Conservation (phyloP, 2,797 vertebrate genomes). For the Coccyzus lansbergi region DNA sequence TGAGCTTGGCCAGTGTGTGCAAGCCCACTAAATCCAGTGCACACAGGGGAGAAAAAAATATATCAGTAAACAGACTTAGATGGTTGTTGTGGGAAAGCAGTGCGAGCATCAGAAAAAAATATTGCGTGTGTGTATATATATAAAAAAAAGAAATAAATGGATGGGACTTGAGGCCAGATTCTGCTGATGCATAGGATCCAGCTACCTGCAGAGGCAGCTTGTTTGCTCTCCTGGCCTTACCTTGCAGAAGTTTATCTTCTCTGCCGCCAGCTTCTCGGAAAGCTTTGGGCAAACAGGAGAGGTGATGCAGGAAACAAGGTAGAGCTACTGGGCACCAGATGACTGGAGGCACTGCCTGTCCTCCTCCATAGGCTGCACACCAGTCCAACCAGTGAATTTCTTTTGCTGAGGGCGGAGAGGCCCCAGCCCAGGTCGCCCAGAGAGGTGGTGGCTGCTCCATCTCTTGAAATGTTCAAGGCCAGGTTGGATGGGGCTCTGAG, state of each 20-base stretch:
- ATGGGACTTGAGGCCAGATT: not conserved
- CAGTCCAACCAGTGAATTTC: not conserved
- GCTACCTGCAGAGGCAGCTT: rapidly evolving
- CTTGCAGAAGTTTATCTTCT: not conserved
- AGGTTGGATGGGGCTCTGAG: no score
- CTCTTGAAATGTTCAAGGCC: no score
- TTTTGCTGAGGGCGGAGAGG: no score
- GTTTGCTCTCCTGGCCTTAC: not conserved
- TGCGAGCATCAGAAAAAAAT: not conserved
- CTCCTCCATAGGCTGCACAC: rapidly evolving
- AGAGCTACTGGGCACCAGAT: rapidly evolving
- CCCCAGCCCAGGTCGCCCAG: no score
- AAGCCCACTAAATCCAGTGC: not conserved
- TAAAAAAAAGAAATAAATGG: no score
- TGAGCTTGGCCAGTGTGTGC: rapidly evolving
- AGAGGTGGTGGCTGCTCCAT: no score
- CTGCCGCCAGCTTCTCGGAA: not conserved
- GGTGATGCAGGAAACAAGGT: not conserved
- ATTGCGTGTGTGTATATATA: no score
- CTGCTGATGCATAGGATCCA: not conserved
- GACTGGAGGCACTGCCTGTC: not conserved
- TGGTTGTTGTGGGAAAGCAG: not conserved
- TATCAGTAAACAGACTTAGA: not conserved
- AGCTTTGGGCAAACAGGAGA: not conserved
- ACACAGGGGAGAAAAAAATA: not conserved